These are phyloP conservation scores for Peromyscus eremicus DNA, from an alignment of 2,797 vertebrate genomes.

Conservation along the genomic window DNA sequence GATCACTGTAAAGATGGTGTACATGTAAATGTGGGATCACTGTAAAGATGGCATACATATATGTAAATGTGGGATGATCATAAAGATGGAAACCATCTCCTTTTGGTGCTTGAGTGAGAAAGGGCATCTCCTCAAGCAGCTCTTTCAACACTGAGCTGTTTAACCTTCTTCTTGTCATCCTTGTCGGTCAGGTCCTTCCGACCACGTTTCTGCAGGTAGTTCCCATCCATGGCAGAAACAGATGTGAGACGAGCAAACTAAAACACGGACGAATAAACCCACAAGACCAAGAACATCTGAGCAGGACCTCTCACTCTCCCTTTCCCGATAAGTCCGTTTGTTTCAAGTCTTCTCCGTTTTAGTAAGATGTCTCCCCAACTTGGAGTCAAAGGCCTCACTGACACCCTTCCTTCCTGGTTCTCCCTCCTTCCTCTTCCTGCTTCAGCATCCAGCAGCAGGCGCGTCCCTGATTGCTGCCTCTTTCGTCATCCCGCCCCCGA, in stretches of 20 bases:
- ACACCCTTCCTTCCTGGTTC: background rate
- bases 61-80: background rate
- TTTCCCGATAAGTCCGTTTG: background rate
- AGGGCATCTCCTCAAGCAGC: background rate
- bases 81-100: background rate
- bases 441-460: background rate
- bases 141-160: background rate
- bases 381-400: background rate
- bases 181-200: background rate
- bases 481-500: background rate
- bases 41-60: too few relatives aligned
- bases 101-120: background rate
- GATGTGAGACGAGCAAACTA: background rate
- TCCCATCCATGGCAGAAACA: background rate
- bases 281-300: background rate
- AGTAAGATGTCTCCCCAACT: background rate
- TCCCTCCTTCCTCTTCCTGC: background rate
- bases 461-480: background rate
- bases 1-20: too few relatives aligned
- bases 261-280: background rate
- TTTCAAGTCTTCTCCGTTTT: background rate
- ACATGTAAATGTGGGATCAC: background rate
- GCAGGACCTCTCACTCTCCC: background rate
- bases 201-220: constrained; percentile 5
- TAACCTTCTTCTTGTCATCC: background rate